Evolutionary conservation across 2,888 invertebrate species (phyloP).

Genomic region (Rugalucina vietnamica): DNA sequence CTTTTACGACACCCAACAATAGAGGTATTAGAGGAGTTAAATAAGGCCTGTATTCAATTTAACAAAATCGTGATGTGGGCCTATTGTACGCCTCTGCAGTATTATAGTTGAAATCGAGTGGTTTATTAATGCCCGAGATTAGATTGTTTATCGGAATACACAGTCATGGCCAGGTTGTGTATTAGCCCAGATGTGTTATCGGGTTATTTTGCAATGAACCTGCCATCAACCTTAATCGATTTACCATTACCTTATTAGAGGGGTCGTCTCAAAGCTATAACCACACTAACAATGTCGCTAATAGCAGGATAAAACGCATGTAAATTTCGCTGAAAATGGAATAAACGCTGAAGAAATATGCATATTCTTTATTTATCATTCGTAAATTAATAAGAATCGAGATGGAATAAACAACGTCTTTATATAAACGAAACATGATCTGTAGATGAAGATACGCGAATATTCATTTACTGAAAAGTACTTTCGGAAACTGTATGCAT

Average conservation of each 20-base stretch:
- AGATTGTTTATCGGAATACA: not conserved
- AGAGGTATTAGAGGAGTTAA: not conserved
- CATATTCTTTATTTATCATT: no score
- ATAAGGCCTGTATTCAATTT: not conserved
- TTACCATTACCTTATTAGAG: conserved; percentile 28
- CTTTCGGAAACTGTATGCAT: no score
- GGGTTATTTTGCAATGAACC: conserved; percentile 13
- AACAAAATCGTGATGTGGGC: not conserved
- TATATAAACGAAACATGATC: no score
- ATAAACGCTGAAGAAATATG: no score
- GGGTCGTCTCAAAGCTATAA: conserved; percentile 7
- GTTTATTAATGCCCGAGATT: not conserved
- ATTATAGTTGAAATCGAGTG: not conserved
- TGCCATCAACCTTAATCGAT: conserved; percentile 26
- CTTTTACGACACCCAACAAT: conserved; percentile 1
- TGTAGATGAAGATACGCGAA: no score
- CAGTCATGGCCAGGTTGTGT: not conserved
- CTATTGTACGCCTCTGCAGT: not conserved
- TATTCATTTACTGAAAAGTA: no score
- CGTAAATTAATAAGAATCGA: no score
- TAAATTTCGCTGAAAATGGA: no score
- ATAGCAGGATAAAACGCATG: no score
- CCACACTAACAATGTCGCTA: no score
- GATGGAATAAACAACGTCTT: no score
- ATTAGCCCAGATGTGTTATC: conserved; percentile 28